A percentile compares a stretch with the other conserved stretches of the same genome.
These are phyloP conservation scores for Chunga burmeisteri DNA, from an alignment of 2,113 vertebrate species.

Conservation along the genomic window DNA sequence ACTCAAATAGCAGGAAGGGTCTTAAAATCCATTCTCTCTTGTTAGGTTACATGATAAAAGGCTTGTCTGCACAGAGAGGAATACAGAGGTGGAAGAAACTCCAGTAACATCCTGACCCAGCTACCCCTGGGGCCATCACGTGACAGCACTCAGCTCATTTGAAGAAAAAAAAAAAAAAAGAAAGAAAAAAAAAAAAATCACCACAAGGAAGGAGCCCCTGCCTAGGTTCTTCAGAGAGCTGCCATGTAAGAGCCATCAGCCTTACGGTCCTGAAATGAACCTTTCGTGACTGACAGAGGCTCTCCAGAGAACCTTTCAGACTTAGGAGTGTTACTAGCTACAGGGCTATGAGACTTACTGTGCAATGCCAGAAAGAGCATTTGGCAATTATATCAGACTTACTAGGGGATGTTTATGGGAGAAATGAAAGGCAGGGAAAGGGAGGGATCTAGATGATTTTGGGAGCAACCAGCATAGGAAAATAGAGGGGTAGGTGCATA, in stretches of 20 bases:
- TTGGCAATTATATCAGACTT: background rate
- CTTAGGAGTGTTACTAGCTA: background rate
- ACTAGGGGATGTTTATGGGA: background rate
- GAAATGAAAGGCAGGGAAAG: background rate
- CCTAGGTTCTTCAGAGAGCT: background rate
- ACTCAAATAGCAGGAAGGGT: background rate
- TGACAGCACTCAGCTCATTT: background rate
- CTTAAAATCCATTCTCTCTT: background rate
- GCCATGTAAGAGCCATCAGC: background rate
- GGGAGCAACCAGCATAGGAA: background rate
- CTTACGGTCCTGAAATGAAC: background rate
- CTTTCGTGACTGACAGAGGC: background rate
- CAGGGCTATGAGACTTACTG: background rate
- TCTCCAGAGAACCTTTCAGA: background rate
- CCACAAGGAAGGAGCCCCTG: background rate
- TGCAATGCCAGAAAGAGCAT: background rate
- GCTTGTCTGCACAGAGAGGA: background rate
- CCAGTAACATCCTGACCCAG: background rate
- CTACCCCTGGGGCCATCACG: background rate
- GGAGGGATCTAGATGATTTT: background rate
- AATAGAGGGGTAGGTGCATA: background rate
- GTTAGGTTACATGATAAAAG: background rate
- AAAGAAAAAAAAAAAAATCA: background rate
- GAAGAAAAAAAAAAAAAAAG: background rate
- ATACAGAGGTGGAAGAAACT: background rate